Evolutionary conservation across 1,140 invertebrate species (phyloP).

Genomic region (Tribolium madens): DNA sequence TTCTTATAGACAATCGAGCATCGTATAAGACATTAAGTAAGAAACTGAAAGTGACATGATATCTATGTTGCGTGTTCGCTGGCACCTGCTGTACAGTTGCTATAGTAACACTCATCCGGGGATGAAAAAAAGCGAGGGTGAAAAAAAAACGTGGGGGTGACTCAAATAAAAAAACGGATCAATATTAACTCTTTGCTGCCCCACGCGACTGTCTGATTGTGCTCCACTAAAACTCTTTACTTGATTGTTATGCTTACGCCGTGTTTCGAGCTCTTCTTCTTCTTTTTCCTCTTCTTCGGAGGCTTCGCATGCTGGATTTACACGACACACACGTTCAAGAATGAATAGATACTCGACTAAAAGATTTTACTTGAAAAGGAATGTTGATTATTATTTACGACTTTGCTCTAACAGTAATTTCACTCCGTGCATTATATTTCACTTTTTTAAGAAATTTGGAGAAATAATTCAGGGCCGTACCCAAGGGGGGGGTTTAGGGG

Average conservation of each 20-base stretch:
- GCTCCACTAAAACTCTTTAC: constrained; percentile 52
- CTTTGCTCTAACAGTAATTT: no score
- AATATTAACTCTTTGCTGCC: constrained; percentile 66
- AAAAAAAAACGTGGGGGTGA: constrained; percentile 66
- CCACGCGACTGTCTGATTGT: constrained; percentile 58
- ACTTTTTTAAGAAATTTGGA: no score
- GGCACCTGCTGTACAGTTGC: constrained; percentile 63
- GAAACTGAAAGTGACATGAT: constrained; percentile 62
- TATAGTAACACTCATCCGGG: constrained; percentile 62
- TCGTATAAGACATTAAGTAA: constrained; percentile 56
- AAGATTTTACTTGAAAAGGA: no score
- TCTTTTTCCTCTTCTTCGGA: neutral
- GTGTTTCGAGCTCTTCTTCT: neutral
- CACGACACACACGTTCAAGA: no score
- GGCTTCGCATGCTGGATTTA: neutral
- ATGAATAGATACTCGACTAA: no score
- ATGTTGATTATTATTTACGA: no score
- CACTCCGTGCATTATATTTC: no score
- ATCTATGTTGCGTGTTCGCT: constrained; percentile 63
- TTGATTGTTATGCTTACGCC: constrained; percentile 49
- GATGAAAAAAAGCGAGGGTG: constrained; percentile 64
- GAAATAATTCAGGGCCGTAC: no score
- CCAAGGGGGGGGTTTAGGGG: no score
- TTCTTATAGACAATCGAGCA: constrained; percentile 9
- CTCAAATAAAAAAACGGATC: constrained; percentile 68